phyloP scores from a whole-genome alignment of 2,888 invertebrate genomes.

The Xiphydria camelus region DNA sequence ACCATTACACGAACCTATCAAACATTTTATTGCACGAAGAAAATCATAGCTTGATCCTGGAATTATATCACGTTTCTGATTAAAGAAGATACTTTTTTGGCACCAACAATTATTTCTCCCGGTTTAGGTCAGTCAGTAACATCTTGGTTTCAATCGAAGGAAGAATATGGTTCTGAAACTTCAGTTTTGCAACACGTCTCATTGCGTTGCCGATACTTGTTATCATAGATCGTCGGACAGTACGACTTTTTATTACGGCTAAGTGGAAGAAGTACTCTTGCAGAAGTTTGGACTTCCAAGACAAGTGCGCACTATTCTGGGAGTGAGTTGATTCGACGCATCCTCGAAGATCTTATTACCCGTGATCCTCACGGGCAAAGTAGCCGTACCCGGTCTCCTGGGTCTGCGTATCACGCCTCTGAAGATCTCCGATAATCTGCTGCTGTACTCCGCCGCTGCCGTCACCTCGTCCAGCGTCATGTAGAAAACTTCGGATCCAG shows the following conservation, averaged over 20 bases:
- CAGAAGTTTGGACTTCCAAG: constrained; percentile 4
- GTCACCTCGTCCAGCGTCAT: constrained; percentile 11
- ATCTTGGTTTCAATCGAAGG: too few relatives aligned
- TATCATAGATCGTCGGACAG: too few relatives aligned
- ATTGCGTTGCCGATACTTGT: too few relatives aligned
- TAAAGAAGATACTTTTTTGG: too few relatives aligned
- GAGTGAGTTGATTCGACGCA: constrained; percentile 2
- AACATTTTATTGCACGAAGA: too few relatives aligned
- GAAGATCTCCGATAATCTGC: constrained; percentile 12
- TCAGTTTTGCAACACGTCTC: too few relatives aligned
- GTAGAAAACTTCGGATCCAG: background rate
- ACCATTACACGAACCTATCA: too few relatives aligned
- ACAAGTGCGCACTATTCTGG: constrained; percentile 6
- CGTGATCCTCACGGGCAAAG: background rate
- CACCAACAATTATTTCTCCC: too few relatives aligned
- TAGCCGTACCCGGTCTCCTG: background rate
- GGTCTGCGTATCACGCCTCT: constrained; percentile 1
- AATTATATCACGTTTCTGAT: too few relatives aligned
- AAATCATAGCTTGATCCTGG: too few relatives aligned
- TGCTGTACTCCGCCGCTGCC: constrained; percentile 9
- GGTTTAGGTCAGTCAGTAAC: too few relatives aligned
- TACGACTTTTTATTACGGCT: background rate
- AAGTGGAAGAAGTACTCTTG: constrained; percentile 3
- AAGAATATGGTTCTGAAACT: too few relatives aligned
- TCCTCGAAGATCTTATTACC: background rate